Percentiles rank a stretch among this genome's conserved stretches.
Evolutionary conservation across 2,113 vertebrate genomes (phyloP).

Genomic region (Pelmatolapia mariae): DNA sequence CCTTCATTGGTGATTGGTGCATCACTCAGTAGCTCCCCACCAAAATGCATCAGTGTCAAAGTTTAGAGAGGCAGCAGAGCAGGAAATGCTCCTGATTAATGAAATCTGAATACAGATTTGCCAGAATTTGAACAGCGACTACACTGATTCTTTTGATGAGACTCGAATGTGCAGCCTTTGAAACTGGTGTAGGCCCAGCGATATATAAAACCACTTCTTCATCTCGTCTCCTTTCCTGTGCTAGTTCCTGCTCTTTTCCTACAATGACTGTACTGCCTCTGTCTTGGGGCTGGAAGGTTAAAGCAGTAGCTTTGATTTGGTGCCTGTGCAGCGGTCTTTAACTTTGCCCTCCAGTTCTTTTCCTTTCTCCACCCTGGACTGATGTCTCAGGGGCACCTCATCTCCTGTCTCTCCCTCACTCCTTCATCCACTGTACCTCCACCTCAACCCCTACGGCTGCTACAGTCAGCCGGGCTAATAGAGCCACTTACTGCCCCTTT

Average conservation of each 20-base stretch:
- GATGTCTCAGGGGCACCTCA: conserved; percentile 53
- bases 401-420: conserved; percentile 39
- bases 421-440: conserved; percentile 31
- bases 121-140: background rate
- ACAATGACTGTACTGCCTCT: background rate
- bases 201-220: background rate
- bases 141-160: conserved; percentile 28
- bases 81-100: conserved; percentile 55
- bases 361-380: background rate
- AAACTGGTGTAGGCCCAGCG: background rate
- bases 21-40: background rate
- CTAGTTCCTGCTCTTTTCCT: conserved; percentile 24
- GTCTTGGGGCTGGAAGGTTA: conserved; percentile 17
- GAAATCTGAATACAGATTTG: conserved; percentile 16
- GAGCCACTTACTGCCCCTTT: conserved; percentile 72
- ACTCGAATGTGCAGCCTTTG: conserved; percentile 26
- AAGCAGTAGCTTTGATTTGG: conserved; percentile 45
- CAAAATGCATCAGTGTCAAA: background rate
- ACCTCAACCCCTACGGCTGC: conserved; percentile 38
- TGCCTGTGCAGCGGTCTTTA: conserved; percentile 33
- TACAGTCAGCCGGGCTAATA: conserved; percentile 61
- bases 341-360: conserved; percentile 25
- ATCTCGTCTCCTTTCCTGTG: conserved; percentile 51
- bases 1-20: background rate
- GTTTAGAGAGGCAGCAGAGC: conserved; percentile 7